phyloP scores from a whole-genome alignment of 2,888 invertebrate species.

The Craniophora ligustri region DNA sequence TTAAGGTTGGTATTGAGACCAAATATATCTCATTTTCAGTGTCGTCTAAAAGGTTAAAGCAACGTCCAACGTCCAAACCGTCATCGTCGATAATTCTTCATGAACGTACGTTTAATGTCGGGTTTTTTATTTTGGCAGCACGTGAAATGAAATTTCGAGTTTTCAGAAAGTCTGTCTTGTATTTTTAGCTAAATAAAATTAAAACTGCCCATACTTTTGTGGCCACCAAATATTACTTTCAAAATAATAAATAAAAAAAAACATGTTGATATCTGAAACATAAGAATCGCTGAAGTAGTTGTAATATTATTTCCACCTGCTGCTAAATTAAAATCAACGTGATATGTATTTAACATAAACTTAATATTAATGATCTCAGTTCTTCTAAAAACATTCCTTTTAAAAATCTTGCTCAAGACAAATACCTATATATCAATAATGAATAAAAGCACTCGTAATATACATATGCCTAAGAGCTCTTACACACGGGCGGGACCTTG shows the following conservation, averaged over 20 bases:
- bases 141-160: not conserved
- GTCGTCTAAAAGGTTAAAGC: constrained; percentile 12
- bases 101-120: not conserved
- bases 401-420: constrained; percentile 36
- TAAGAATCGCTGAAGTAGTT: too few relatives aligned
- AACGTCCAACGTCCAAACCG: not conserved
- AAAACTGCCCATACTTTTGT: too few relatives aligned
- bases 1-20: too few relatives aligned
- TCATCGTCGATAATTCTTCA: not conserved
- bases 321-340: constrained; percentile 8
- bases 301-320: constrained; percentile 3
- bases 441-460: constrained; percentile 18
- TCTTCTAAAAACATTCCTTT: constrained; percentile 22
- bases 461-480: constrained; percentile 9
- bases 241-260: too few relatives aligned
- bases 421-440: constrained; percentile 22
- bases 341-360: too few relatives aligned
- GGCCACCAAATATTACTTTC: too few relatives aligned
- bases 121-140: constrained; percentile 20
- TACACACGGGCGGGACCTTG: too few relatives aligned
- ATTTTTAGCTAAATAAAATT: too few relatives aligned
- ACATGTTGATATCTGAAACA: too few relatives aligned
- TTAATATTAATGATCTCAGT: constrained; percentile 32
- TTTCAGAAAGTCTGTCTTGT: not conserved
- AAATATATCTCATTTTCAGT: too few relatives aligned